A percentile compares a stretch with the other conserved stretches of the same genome.
Conservation (phyloP, 2,888 invertebrate genomes). For the Latheticus oryzae region DNA sequence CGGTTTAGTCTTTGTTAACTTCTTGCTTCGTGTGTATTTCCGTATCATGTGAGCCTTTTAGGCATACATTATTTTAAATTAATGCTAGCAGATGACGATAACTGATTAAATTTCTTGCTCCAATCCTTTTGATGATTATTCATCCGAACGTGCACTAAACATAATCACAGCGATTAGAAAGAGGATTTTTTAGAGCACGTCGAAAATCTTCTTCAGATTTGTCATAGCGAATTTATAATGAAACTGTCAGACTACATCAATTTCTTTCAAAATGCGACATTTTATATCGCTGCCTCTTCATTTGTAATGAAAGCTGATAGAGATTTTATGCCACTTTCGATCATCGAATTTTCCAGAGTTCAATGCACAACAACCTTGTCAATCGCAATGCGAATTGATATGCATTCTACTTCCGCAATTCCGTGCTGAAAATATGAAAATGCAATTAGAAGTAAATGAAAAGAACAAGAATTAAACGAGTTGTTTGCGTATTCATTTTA, state of each 20-base stretch:
- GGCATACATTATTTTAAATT: constrained; percentile 45
- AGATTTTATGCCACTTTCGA: constrained; percentile 34
- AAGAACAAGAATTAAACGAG: background rate
- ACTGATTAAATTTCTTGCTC: constrained; percentile 44
- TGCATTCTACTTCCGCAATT: constrained; percentile 16
- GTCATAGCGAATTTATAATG: constrained; percentile 39
- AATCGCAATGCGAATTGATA: constrained; percentile 23
- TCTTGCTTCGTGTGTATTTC: constrained; percentile 42
- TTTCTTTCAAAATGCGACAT: constrained; percentile 26
- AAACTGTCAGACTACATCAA: constrained; percentile 33
- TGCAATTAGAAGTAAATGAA: constrained; percentile 10
- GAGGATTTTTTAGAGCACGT: background rate
- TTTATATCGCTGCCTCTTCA: constrained; percentile 32
- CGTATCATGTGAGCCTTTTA: constrained; percentile 30
- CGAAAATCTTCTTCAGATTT: too few relatives aligned
- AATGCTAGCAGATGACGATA: constrained; percentile 41
- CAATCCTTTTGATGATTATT: constrained; percentile 40
- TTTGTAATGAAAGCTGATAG: constrained; percentile 34
- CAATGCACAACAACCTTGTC: constrained; percentile 21
- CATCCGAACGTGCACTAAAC: constrained; percentile 22
- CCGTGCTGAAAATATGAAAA: constrained; percentile 11
- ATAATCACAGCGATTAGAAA: constrained; percentile 1
- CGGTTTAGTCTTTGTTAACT: constrained; percentile 45
- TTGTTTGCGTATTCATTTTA: background rate
- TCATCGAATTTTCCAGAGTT: constrained; percentile 28